phyloP scores from a whole-genome alignment of 2,888 invertebrate genomes.

The Ormyrus pomaceus region DNA sequence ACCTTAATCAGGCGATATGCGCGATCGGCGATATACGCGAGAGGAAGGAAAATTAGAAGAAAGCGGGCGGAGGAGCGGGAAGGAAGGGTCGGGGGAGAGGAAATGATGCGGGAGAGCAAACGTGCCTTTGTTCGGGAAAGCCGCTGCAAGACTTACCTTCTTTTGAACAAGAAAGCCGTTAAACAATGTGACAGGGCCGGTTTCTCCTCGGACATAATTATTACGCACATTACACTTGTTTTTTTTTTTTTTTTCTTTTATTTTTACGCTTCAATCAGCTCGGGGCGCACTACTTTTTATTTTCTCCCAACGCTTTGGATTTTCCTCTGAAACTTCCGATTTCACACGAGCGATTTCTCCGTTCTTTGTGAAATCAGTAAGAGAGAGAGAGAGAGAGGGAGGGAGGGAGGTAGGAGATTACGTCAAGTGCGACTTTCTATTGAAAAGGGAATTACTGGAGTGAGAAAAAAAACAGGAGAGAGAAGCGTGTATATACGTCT shows the following conservation, averaged over 20 bases:
- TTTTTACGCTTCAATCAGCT: neutral
- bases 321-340: conserved; percentile 38
- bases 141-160: conserved; percentile 51
- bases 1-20: conserved; percentile 62
- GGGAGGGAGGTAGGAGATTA: conserved; percentile 9
- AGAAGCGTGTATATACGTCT: no score
- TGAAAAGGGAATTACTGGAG: conserved; percentile 48
- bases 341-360: conserved; percentile 47
- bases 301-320: neutral
- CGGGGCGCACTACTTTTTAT: neutral
- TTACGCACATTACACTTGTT: conserved; percentile 53
- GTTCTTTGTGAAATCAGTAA: conserved; percentile 26
- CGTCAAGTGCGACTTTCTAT: conserved; percentile 45
- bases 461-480: conserved; percentile 25
- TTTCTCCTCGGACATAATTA: conserved; percentile 57
- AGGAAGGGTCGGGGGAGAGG: neutral
- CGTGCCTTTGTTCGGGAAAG: conserved; percentile 3
- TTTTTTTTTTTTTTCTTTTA: conserved; percentile 23
- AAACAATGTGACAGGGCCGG: conserved; percentile 56
- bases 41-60: neutral
- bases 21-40: conserved; percentile 3
- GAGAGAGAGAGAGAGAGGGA: conserved; percentile 10
- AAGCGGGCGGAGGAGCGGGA: neutral
- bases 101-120: neutral
- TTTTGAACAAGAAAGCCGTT: conserved; percentile 55